These are phyloP conservation scores for Molossus molossus DNA, from an alignment of 2,797 vertebrate genomes.

Conservation along the genomic window DNA sequence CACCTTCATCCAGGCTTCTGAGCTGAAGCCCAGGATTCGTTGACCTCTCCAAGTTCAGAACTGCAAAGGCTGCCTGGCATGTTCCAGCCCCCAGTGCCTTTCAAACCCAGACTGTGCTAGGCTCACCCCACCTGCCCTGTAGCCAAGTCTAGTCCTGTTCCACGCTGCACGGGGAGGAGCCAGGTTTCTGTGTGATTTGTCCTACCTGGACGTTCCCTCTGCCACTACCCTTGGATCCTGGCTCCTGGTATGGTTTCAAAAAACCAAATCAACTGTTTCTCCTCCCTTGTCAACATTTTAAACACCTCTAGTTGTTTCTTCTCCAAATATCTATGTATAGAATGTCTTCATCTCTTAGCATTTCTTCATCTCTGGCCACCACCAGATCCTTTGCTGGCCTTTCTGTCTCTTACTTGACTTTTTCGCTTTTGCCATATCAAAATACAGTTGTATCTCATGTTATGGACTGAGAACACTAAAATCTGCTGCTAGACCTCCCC, in stretches of 20 bases:
- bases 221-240: conserved; percentile 61
- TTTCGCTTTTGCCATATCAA: background rate
- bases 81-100: conserved; percentile 78
- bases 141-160: conserved; percentile 73
- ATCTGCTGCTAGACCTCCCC: background rate
- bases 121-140: conserved; percentile 80
- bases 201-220: conserved; percentile 75
- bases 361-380: conserved; percentile 38
- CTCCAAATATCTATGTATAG: background rate
- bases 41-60: conserved; percentile 71
- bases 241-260: conserved; percentile 76
- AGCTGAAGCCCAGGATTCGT: conserved; percentile 71
- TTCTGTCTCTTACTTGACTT: background rate
- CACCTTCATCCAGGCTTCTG: conserved; percentile 71
- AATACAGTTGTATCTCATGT: background rate
- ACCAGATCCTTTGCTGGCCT: background rate
- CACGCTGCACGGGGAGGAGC: conserved; percentile 51
- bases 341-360: conserved; percentile 4
- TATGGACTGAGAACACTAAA: background rate
- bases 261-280: background rate
- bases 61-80: conserved; percentile 81
- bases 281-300: conserved; percentile 21
- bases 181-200: conserved; percentile 75
- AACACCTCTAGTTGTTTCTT: conserved; percentile 21
- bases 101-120: conserved; percentile 80